These are phyloP conservation scores for Biston stratarius DNA, from an alignment of 2,888 invertebrate species.

Conservation along the genomic window DNA sequence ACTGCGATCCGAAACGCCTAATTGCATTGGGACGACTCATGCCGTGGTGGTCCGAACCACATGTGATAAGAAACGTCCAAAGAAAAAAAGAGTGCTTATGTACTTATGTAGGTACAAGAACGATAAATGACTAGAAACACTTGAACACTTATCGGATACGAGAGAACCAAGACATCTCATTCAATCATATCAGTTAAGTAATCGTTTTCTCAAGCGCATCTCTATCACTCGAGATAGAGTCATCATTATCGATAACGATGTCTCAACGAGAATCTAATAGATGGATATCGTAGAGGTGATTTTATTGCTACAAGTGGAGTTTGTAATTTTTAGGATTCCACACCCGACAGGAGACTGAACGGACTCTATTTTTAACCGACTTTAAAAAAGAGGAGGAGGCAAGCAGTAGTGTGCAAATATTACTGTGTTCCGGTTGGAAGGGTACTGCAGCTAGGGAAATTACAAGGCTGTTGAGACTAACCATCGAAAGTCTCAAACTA, in stretches of 20 bases:
- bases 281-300: conserved; percentile 20
- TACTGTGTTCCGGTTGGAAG: no score
- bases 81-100: neutral
- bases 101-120: neutral
- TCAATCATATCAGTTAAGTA: conserved; percentile 36
- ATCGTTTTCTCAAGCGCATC: conserved; percentile 45
- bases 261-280: conserved; percentile 47
- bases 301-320: conserved; percentile 7
- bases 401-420: no score
- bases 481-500: no score
- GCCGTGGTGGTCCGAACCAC: no score
- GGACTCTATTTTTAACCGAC: no score
- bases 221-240: conserved; percentile 48
- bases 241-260: conserved; percentile 44
- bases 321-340: no score
- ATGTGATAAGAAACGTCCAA: neutral
- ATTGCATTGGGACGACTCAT: no score
- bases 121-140: neutral
- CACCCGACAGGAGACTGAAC: no score
- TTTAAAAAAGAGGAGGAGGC: no score
- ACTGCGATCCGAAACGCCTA: no score
- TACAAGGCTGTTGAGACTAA: no score
- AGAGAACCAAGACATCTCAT: conserved; percentile 26
- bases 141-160: conserved; percentile 10
- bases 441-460: no score